Base-by-base conservation (phyloP, 2,888 invertebrate species). In the Acanthoscelides obtectus region DNA sequence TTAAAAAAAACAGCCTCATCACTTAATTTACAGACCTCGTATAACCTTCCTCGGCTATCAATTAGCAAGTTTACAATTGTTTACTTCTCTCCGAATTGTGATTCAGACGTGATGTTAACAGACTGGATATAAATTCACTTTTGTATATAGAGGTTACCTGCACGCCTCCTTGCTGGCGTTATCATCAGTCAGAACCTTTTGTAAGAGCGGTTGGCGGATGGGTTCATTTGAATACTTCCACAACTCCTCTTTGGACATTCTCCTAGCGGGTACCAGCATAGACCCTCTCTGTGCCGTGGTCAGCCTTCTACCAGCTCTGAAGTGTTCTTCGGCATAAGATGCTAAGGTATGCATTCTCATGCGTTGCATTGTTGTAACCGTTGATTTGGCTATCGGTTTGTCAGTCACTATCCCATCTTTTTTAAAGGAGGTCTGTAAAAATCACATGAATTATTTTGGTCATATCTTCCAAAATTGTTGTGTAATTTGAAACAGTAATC, bases 171-270 rank as follows among this genome's bases (percentile, higher is more conserved):
- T 92, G 63, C 90, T 90, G 1, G 92, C 84, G 70, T 90, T 89
- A 77, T 93, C 93, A 79, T 94, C 90, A 22, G 88, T 89, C 75
- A 91, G 85, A 21, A 97, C 81, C 82, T 93, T 94, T 79, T 92
- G 91, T 20, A 97, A 86, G 27, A 96, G 85, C 0, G 97, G 97
- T 77, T 93, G 92, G 77, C 93, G 92, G 19, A 98, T 87, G 0
- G 95, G 94, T 77, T 95, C 94, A 72, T 94, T 88, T 0, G 92
- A 89, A 81, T 94, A 93, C 69, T 90, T 89, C 95, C 96, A 98
- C 27, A 97, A 85, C 76, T 95, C 94, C 76, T 93, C 93, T 2
- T 88, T 85, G 2, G 91, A 88, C 0, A 88, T 86, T 80, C 90
- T 88, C 79, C 91, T 88, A 0, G 92, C 92, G 0, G 92, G 87